Evolutionary conservation across 1,140 invertebrate species (phyloP), one percentile per base, ranked within the genome.

Genomic region (Bursaphelenchus mucronatus): DNA sequence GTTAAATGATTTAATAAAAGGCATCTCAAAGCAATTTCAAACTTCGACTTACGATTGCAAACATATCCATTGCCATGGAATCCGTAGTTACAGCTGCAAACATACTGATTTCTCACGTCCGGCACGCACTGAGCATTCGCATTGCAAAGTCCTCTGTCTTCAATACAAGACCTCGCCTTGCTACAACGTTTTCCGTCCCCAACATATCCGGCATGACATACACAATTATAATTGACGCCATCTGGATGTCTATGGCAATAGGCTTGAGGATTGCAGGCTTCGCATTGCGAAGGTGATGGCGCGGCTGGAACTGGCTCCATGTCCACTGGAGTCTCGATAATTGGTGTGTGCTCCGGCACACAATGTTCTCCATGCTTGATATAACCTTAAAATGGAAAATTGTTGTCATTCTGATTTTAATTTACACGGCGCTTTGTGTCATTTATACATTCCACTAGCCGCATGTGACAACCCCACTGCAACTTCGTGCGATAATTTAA

Each of bases 11-110:
- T 19, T 64, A 53, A 10, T n/a, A 21, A 51, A 51, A 8, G n/a
- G 11, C 63, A 46, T 44, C 7, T 55, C 5, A 30, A 30, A 50
- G 13, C 30, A n/a, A 30, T 0, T 21, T 17, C 9, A 52, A 45
- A 54, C 13, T 7, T 66, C 19, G 11, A 64, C 77, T 62, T 62
- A 79, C 77, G 76, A 51, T 66, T 67, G 69, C 84, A 85, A 7
- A 63, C 66, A 8, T 55, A 67, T 56, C 84, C 84, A 75, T 85
- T 82, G 47, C 84, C 84, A 40, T 76, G 69, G 67, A 76, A 85
- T 19, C 82, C 80, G 39, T 76, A 74, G 55, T 82, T 81, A 67
- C 85, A 85, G 8, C 82, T 73, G 75, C 84, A 85, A 7, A 83
- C 75, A 67, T 80, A 80, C 39, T 19, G 13, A 11, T 66, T 80